Percentiles rank a stretch among this genome's conserved stretches.
Conservation (phyloP, 2,888 invertebrate genomes). For the Glaucopsyche alexis region DNA sequence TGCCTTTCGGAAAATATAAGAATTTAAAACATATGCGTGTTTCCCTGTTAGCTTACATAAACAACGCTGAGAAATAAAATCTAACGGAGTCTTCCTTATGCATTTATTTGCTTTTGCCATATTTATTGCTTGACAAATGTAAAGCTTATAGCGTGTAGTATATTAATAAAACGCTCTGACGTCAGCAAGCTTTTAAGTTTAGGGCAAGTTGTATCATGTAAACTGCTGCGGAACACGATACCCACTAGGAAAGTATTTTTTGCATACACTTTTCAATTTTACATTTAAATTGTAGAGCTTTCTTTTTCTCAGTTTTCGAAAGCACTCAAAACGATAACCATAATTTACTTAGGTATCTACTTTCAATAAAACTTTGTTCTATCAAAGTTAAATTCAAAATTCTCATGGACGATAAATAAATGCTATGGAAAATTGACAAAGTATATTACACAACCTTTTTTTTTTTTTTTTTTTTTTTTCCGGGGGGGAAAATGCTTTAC, state of each 20-base stretch:
- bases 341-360: neutral
- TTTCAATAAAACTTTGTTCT: neutral
- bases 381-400: too few species aligned
- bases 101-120: neutral
- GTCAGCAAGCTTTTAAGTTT: neutral
- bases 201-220: conserved; percentile 16
- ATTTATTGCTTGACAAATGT: neutral
- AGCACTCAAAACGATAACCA: neutral
- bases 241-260: neutral
- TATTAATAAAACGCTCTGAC: conserved; percentile 10
- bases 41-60: too few species aligned
- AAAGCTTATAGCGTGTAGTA: neutral
- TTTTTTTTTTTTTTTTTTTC: too few species aligned
- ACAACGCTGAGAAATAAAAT: too few species aligned
- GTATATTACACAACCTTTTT: neutral
- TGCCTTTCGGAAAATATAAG: too few species aligned
- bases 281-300: conserved; percentile 2
- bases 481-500: too few species aligned
- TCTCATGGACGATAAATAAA: too few species aligned
- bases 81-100: too few species aligned
- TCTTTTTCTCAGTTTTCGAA: neutral
- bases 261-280: neutral
- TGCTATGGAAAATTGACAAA: neutral
- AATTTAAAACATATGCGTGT: too few species aligned
- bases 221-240: neutral